phyloP scores from a whole-genome alignment of 2,113 vertebrate genomes.

The Aspidoscelis tigris region DNA sequence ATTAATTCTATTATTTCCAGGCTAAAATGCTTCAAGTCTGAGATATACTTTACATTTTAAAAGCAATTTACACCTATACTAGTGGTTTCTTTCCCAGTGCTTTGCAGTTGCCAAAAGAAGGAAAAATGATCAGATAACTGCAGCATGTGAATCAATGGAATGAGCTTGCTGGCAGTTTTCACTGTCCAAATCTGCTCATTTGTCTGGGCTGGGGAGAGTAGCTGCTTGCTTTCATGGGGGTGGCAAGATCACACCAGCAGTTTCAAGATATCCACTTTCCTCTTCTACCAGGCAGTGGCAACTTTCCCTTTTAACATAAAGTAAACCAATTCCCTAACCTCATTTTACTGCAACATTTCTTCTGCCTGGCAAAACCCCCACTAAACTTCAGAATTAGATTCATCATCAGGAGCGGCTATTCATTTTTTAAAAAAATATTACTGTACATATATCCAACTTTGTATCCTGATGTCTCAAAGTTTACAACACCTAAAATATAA shows the following conservation, averaged over 20 bases:
- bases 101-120: conserved; percentile 50
- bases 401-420: background rate
- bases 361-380: background rate
- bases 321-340: background rate
- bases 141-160: conserved; percentile 53
- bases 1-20: conserved; percentile 51
- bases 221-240: conserved; percentile 31
- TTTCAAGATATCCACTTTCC: conserved; percentile 38
- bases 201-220: conserved; percentile 26
- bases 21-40: conserved; percentile 58
- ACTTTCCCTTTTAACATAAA: background rate
- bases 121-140: conserved; percentile 43
- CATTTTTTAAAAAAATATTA: background rate
- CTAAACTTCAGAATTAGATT: background rate
- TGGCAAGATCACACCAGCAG: conserved; percentile 44
- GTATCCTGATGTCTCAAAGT: too few relatives aligned
- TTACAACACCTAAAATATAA: too few relatives aligned
- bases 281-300: background rate
- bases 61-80: conserved; percentile 66
- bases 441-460: too few relatives aligned
- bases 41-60: conserved; percentile 68
- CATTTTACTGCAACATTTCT: background rate
- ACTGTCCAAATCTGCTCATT: conserved; percentile 55
- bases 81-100: conserved; percentile 62
- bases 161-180: conserved; percentile 58